A percentile compares a stretch with the other conserved stretches of the same genome.
These are phyloP conservation scores for Agapostemon virescens DNA, from an alignment of 2,888 invertebrate species.

Conservation along the genomic window DNA sequence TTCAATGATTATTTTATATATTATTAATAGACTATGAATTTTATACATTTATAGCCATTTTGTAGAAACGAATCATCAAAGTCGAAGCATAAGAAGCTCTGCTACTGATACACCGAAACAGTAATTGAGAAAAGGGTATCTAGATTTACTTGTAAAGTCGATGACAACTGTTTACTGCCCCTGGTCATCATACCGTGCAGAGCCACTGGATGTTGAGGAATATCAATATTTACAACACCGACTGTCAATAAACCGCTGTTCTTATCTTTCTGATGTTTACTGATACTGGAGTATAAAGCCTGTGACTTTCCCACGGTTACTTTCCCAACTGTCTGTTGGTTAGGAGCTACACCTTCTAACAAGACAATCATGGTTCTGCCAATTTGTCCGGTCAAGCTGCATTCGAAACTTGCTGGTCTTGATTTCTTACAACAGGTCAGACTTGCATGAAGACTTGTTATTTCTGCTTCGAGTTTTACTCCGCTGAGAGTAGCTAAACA, in stretches of 20 bases:
- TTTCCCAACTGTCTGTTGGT: constrained; percentile 96
- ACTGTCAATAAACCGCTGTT: constrained; percentile 91
- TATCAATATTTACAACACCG: constrained; percentile 95
- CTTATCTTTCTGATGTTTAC: constrained; percentile 88
- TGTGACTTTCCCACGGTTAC: constrained; percentile 96
- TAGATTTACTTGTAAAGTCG: constrained; percentile 89
- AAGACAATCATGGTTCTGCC: constrained; percentile 95
- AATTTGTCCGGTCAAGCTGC: constrained; percentile 93
- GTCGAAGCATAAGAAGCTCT: background rate
- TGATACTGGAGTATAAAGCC: constrained; percentile 93
- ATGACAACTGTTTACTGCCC: constrained; percentile 94
- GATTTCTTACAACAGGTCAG: constrained; percentile 94
- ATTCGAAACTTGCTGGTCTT: constrained; percentile 86
- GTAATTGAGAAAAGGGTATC: background rate
- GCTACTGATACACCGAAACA: background rate
- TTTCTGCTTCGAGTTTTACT: constrained; percentile 95
- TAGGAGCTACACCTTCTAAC: constrained; percentile 93
- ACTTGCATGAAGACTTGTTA: constrained; percentile 94
- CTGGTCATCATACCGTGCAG: constrained; percentile 99
- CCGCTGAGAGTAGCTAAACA: constrained; percentile 95
- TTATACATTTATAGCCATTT: no score
- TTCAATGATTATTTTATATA: no score
- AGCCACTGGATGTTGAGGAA: constrained; percentile 98
- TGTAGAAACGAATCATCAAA: background rate
- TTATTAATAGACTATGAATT: no score